Evolutionary conservation across 2,888 invertebrate genomes (phyloP).

Genomic region (Hirtodrosophila cameraria): DNA sequence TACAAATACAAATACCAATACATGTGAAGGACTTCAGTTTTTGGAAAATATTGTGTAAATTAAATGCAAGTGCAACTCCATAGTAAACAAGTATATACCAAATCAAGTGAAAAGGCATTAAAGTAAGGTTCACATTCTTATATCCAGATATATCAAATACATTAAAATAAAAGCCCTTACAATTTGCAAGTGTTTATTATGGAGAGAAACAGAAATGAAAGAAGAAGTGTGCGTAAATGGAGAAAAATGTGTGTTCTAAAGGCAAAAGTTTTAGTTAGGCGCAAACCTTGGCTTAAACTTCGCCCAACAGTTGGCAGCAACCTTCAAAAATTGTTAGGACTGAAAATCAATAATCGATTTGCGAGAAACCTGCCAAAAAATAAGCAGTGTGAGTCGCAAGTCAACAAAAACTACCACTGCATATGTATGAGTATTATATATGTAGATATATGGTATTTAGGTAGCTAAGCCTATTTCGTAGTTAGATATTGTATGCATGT

Average conservation of each 20-base stretch:
- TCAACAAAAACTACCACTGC: conserved; percentile 9
- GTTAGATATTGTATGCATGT: conserved; percentile 16
- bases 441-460: neutral
- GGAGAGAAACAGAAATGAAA: neutral
- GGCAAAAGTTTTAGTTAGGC: conserved; percentile 9
- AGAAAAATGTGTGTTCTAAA: conserved; percentile 1
- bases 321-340: conserved; percentile 57
- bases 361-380: conserved; percentile 36
- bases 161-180: conserved; percentile 19
- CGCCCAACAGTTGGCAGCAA: conserved; percentile 43
- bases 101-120: conserved; percentile 16
- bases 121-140: conserved; percentile 5
- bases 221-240: conserved; percentile 5
- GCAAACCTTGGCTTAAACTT: conserved; percentile 28
- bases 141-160: conserved; percentile 1
- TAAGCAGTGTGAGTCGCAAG: conserved; percentile 35
- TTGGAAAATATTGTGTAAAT: no score
- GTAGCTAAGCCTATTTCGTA: conserved; percentile 7
- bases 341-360: conserved; percentile 72
- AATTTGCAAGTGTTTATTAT: conserved; percentile 19
- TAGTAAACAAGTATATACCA: neutral
- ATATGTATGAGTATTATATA: conserved; percentile 13
- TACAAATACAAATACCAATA: no score
- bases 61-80: neutral
- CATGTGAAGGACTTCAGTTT: no score